phyloP scores from a whole-genome alignment of 2,888 invertebrate species.

The Corythucha ciliata region DNA sequence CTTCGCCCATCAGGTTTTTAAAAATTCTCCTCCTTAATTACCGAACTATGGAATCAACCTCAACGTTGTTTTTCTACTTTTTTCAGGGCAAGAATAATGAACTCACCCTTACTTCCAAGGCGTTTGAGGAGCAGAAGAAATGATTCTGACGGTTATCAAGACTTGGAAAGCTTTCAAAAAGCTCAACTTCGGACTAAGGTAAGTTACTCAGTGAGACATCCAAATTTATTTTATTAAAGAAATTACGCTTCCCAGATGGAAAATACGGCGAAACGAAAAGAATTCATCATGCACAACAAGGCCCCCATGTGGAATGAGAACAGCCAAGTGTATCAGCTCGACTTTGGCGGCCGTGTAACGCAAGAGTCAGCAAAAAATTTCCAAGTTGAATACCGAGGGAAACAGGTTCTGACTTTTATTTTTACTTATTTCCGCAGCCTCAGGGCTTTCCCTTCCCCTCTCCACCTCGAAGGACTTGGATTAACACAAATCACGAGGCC shows the following conservation, averaged over 20 bases:
- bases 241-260: conserved; percentile 34
- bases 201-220: conserved; percentile 24
- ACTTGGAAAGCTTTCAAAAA: conserved; percentile 85
- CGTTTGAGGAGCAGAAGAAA: conserved; percentile 52
- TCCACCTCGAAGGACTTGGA: too few relatives aligned
- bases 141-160: conserved; percentile 52
- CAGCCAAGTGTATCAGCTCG: conserved; percentile 96
- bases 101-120: conserved; percentile 72
- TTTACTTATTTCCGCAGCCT: neutral
- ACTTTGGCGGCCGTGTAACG: conserved; percentile 97
- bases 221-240: neutral
- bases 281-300: conserved; percentile 96
- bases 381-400: conserved; percentile 93
- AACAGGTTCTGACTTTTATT: conserved; percentile 58
- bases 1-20: conserved; percentile 60
- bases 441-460: too few relatives aligned
- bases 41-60: neutral
- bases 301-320: conserved; percentile 97
- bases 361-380: conserved; percentile 99
- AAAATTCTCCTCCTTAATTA: conserved; percentile 14
- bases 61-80: conserved; percentile 3
- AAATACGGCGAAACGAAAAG: conserved; percentile 41
- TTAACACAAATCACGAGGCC: too few relatives aligned
- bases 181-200: conserved; percentile 86
- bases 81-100: conserved; percentile 59